Base-by-base conservation (phyloP, 2,888 invertebrate species). In the Catocala fraxini region DNA sequence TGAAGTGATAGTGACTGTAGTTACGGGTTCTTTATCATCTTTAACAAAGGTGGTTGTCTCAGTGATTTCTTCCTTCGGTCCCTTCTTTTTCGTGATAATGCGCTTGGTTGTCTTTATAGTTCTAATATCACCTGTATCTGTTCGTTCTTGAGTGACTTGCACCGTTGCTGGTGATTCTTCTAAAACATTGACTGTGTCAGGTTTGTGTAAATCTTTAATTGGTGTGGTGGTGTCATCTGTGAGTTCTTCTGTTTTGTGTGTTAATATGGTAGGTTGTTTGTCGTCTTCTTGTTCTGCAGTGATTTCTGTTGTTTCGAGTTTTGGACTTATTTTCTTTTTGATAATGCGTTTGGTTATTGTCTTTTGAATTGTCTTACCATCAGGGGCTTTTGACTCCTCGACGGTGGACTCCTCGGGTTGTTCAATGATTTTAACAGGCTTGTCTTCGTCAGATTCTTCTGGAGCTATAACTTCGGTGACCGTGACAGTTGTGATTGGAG, bases 341-440 rank as follows among this genome's bases (percentile, higher is more conserved):
- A 80, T 84, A 6, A 79, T 71, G 41, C 80, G 68, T 10, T 70
- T 73, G 25, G 56, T 70, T 5, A 88, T 71, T 12, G 85, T 73
- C 56, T 85, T 84, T 61, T 86, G 85, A 53, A 60, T 71, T 0
- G 53, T 51, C 65, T 75, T 83, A 75, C 85, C 86, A 13, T 85
- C 83, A 39, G 83, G 80, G 39, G 73, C 68, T 15, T 63, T 61
- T 0, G 80, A 73, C 70, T 86, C 85, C 52, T 77, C 81, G 12
- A 87, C 79, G 77, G 56, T 33, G 12, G 59, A 62, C 53, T 64
- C 88, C 85, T 34, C 87, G 79, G 68, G 88, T 77, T 51, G 89
- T 85, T 80, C 92, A 74, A 63, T 86, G 74, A 75, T 70, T 2
- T 71, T 61, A 0, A 89, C 81, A 0, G 85, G 1, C 15, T 33